A percentile compares a stretch with the other conserved stretches of the same genome.
phyloP scores from a whole-genome alignment of 2,888 invertebrate species.

The Ectemnius cavifrons region DNA sequence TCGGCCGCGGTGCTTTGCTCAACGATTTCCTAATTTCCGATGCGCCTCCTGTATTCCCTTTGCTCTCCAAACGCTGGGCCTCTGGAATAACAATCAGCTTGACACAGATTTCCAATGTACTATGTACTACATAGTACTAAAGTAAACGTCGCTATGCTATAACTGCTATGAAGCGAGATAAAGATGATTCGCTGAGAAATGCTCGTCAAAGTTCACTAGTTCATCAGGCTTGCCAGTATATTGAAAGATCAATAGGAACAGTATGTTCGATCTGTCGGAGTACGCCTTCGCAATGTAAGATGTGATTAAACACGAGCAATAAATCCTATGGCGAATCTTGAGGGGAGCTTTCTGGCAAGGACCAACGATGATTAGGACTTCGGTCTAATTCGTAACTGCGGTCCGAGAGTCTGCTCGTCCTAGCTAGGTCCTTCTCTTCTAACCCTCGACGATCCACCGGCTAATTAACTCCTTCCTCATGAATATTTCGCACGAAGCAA shows the following conservation, averaged over 20 bases:
- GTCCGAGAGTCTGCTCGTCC: neutral
- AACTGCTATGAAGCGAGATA: too few species aligned
- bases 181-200: too few species aligned
- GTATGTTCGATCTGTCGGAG: too few species aligned
- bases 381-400: neutral
- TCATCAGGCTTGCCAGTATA: too few species aligned
- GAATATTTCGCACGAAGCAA: constrained; percentile 5
- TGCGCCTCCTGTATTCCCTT: too few species aligned
- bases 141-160: too few species aligned
- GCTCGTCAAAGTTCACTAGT: too few species aligned
- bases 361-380: neutral
- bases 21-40: neutral
- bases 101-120: too few species aligned
- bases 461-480: constrained; percentile 6
- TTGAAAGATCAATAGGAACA: too few species aligned
- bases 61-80: too few species aligned
- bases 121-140: too few species aligned
- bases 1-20: neutral
- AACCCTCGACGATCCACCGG: neutral
- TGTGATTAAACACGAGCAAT: constrained; percentile 54
- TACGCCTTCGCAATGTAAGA: constrained; percentile 61
- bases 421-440: neutral
- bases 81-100: too few species aligned
- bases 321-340: constrained; percentile 50
- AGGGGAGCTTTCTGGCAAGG: constrained; percentile 47